Base-by-base conservation (phyloP, 2,888 invertebrate genomes). In the Doris montereyensis region DNA sequence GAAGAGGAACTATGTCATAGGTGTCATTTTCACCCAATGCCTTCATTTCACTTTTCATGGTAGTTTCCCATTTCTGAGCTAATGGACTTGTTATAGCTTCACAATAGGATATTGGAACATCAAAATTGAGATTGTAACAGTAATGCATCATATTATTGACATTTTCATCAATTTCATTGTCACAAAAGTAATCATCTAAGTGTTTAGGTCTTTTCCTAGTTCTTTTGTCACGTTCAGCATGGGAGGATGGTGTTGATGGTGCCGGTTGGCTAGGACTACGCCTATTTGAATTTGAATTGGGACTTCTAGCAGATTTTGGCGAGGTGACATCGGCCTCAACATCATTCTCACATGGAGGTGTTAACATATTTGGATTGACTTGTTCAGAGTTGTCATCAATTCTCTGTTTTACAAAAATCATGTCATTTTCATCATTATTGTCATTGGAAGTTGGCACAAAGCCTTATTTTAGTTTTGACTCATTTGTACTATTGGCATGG, bases 21-120 rank as follows among this genome's bases (percentile, higher is more conserved):
- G 73, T 73, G 41, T 58, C 73, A 73, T 57, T 83, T 58, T 77
- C 81, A 71, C 30, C 57, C 73, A 73, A 28, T 57, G 73, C 73
- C 26, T 57, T 24, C 73, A 73, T 73, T 34, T 73, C 73, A 17
- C 24, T 57, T 28, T 73, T 26, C 73, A 73, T 73, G 28, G 73
- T 58, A 41, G 26, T 58, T 73, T 73, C 3, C 73, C 73, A 73
- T 57, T 73, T 35, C 26, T 57, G 21, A 26, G 52, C 28, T 24
- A 57, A 21, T 24, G 52, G 28, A 28, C 73, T 24, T 52, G 73
- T 57, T 52, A 58, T 73, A 26, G 73, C 73, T 32, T 73, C 34
- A 57, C 30, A 24, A 1, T 73, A 73, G 26, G 32, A 52, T 13
- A 21, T 52, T 28, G 73, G 73, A 32, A 73, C 13, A 57, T 73